These are phyloP conservation scores for Caenorhabditis drosophilae DNA, from an alignment of 2,888 invertebrate genomes.

Conservation along the genomic window DNA sequence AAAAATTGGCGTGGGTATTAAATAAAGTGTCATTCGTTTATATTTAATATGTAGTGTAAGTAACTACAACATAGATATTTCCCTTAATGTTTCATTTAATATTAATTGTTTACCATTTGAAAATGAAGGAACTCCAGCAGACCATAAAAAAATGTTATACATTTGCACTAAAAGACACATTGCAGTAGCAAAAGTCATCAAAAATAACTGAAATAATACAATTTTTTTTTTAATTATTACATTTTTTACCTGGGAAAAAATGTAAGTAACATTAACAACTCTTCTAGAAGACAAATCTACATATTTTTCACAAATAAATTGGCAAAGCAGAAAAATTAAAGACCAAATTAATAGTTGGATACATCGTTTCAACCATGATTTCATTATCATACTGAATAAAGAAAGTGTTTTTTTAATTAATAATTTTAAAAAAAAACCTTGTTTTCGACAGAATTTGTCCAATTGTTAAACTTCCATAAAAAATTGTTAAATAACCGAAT, in stretches of 20 bases:
- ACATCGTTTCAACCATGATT: constrained; percentile 41
- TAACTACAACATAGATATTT: too few species aligned
- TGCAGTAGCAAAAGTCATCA: constrained; percentile 34
- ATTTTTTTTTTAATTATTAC: neutral
- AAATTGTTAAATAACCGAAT: constrained; percentile 84
- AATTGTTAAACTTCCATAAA: constrained; percentile 75
- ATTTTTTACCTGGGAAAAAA: constrained; percentile 76
- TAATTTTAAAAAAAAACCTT: neutral
- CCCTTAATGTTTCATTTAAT: too few species aligned
- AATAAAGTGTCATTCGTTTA: too few species aligned
- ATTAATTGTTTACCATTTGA: constrained; percentile 27
- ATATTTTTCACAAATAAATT: constrained; percentile 34
- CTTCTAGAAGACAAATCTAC: constrained; percentile 77
- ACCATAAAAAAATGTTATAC: constrained; percentile 45
- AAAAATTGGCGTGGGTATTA: too few species aligned
- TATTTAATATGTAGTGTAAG: too few species aligned
- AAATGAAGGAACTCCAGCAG: constrained; percentile 50
- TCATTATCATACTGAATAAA: constrained; percentile 43
- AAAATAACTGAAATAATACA: constrained; percentile 25
- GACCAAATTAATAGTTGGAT: constrained; percentile 28
- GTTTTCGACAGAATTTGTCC: constrained; percentile 47
- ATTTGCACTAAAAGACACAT: constrained; percentile 43
- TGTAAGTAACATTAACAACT: constrained; percentile 83
- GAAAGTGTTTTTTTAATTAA: constrained; percentile 6
- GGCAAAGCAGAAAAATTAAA: constrained; percentile 24